Evolutionary conservation across 2,113 vertebrate genomes (phyloP).

Genomic region (rat (Rattus norvegicus)): GRCr8 NC_086028.1:94034501-94035000

Average conservation of each 20-base stretch:
- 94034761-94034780: not conserved
- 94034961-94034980: conserved; percentile 22
- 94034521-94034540: not conserved
- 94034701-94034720: not conserved
- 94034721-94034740: not conserved
- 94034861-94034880: not conserved
- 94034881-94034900: not conserved
- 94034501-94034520: conserved; percentile 1
- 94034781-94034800: not conserved
- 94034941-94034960: not conserved
- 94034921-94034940: not conserved
- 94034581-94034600: not conserved
- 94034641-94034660: not conserved
- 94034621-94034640: not conserved
- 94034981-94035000: not conserved
- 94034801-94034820: not conserved
- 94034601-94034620: not conserved
- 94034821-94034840: not conserved
- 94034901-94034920: not conserved
- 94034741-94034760: not conserved
- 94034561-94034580: too few relatives aligned
- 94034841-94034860: not conserved
- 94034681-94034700: not conserved
- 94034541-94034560: not conserved
- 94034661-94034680: not conserved